A percentile compares a stretch with the other conserved stretches of the same genome.
Conservation (phyloP, 1,140 invertebrate genomes). For the Temnothorax curvispinosus region DNA sequence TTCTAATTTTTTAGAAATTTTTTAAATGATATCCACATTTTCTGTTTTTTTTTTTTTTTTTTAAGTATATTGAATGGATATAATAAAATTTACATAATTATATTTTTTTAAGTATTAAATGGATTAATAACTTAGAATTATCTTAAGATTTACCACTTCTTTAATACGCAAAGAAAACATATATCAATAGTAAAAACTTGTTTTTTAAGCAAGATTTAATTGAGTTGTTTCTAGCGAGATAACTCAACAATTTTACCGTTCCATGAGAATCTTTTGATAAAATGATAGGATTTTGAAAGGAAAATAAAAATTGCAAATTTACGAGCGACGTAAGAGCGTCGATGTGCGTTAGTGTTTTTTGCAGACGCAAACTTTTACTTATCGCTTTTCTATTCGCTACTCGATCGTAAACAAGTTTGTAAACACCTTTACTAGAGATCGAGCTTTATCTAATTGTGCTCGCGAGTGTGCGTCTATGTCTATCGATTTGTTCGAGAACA, state of each 20-base stretch:
- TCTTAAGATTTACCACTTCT: not conserved
- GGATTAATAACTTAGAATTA: not conserved
- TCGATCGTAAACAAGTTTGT: slow-evolving; percentile 51
- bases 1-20: not conserved
- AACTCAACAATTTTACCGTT: not conserved
- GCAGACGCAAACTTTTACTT: not conserved
- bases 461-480: slow-evolving; percentile 21
- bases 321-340: not conserved
- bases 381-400: slow-evolving; percentile 41
- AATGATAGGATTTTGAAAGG: slow-evolving; percentile 1
- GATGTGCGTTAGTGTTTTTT: slow-evolving; percentile 1
- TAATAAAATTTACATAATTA: too few species aligned
- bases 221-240: not conserved
- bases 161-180: not conserved
- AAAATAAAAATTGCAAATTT: slow-evolving; percentile 21
- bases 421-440: slow-evolving; percentile 43
- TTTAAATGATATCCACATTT: not conserved
- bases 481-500: slow-evolving; percentile 41
- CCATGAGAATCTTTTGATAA: not conserved
- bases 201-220: not conserved
- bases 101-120: not conserved
- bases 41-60: not conserved
- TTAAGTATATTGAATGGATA: too few species aligned
- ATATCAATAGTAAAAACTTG: not conserved
- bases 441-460: slow-evolving; percentile 51